Evolutionary conservation across 2,113 vertebrate species (phyloP).

Genomic region (Porphyrio hochstetteri): DNA sequence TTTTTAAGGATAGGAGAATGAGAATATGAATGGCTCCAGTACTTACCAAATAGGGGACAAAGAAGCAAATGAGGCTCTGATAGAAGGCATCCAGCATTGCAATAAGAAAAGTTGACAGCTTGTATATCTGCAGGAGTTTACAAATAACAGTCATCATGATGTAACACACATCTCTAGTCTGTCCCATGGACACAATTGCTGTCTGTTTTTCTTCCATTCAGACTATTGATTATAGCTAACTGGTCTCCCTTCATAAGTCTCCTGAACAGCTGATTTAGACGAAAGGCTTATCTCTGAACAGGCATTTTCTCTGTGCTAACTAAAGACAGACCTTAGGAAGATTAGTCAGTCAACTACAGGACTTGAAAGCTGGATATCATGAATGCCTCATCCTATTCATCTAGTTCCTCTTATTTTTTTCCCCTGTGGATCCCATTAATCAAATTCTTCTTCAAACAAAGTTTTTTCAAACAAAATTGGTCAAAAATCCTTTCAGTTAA

Average conservation of each 20-base stretch:
- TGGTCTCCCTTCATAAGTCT: background rate
- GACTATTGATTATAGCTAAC: background rate
- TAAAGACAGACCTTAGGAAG: background rate
- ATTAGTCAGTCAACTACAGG: background rate
- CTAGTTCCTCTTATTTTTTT: too few species aligned
- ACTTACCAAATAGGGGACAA: conserved; percentile 92
- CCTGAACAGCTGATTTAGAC: background rate
- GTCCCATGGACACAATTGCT: background rate
- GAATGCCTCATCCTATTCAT: background rate
- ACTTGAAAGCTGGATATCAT: background rate
- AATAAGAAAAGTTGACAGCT: conserved; percentile 81
- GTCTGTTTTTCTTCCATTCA: background rate
- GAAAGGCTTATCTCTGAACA: background rate
- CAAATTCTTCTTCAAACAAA: background rate
- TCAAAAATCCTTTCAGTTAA: background rate
- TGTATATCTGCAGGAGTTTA: conserved; percentile 81
- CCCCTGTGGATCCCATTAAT: background rate
- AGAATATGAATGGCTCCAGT: background rate
- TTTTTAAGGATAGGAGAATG: background rate
- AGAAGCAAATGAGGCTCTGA: conserved; percentile 93
- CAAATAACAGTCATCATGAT: background rate
- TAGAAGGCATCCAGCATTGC: conserved; percentile 91
- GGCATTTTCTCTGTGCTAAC: background rate
- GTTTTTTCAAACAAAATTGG: background rate
- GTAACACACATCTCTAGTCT: background rate